Base-by-base conservation (phyloP, 2,888 invertebrate species). In the Drosophila algonquin region DNA sequence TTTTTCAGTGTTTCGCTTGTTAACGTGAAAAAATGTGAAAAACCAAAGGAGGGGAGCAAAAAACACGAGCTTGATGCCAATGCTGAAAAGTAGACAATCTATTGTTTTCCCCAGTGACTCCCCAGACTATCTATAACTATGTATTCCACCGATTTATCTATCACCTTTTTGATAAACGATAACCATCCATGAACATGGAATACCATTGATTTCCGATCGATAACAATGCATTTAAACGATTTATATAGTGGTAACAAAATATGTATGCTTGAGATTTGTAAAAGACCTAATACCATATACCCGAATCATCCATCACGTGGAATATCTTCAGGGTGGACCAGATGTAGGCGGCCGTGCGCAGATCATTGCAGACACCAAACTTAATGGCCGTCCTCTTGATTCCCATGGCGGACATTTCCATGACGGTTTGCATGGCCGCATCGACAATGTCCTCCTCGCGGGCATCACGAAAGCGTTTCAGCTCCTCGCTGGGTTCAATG, bases 401-500 rank as follows among this genome's bases (percentile, higher is more conserved):
- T 92, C 98, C 98, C 93, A 95, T 95, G 55, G 98, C 98, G 52
- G 99, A 97, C 90, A 97, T 93, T 92, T 99, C 99, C 99, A 99
- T 99, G 59, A 99, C 98, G 92, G 98, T 98, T 92, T 98, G 98
- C 59, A 99, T 94, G 69, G 99, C 99, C 75, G 98, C 98, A 93
- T 99, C 98, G n/a, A 99, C 99, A 88, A 99, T 99, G 91, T 99
- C 99, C 92, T 99, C 99, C 56, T 97, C 98, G 73, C 99, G 91
- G 57, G 91, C 91, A 46, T 91, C 87, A 0, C 87, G 80, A 1
- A 92, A 81, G 27, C 40, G 60, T 44, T 70, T 65, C 0, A 91
- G 77, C 0, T 56, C 63, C 6, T 72, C 32, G 40, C 90, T 91
- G 0, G 90, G 74, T 3, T 67, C 57, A 0, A 91, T 72, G 12